Conservation (phyloP, 35 echinoderm and acorn worm species). For the Chiridota heheva region DNA sequence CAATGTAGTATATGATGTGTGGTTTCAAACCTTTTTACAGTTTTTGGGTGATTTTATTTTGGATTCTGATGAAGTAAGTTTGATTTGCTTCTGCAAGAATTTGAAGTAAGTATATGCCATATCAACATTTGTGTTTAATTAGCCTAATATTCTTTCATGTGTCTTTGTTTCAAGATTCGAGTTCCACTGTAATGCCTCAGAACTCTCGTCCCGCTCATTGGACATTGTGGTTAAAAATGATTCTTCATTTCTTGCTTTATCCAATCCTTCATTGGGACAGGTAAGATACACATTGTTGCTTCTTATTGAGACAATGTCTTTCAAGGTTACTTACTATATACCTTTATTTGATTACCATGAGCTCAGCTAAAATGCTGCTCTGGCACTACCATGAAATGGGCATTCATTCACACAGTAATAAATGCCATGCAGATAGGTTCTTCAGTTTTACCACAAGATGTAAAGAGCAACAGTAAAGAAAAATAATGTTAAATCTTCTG, state of each 20-base stretch:
- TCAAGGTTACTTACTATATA: too few relatives aligned
- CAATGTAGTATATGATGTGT: conserved; percentile 3
- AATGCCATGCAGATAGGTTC: too few relatives aligned
- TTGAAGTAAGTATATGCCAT: neutral
- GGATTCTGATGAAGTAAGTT: neutral
- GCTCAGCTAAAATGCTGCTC: too few relatives aligned
- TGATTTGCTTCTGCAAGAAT: neutral
- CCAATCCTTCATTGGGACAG: conserved; percentile 54
- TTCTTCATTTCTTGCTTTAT: conserved; percentile 44
- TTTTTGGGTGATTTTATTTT: neutral
- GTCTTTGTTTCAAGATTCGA: conserved; percentile 35
- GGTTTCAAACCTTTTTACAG: too few relatives aligned
- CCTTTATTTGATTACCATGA: too few relatives aligned
- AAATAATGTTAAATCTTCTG: too few relatives aligned
- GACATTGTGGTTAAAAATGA: conserved; percentile 74
- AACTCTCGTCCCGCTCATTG: conserved; percentile 24
- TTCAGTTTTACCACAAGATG: too few relatives aligned
- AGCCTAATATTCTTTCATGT: neutral
- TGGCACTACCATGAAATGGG: too few relatives aligned
- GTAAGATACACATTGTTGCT: too few relatives aligned
- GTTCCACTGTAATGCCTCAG: conserved; percentile 33
- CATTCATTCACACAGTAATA: too few relatives aligned
- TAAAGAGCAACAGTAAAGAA: too few relatives aligned
- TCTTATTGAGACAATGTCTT: too few relatives aligned
- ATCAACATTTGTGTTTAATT: neutral